Evolutionary conservation across 2,113 vertebrate genomes (phyloP).

Genomic region (Centropus bengalensis): DNA sequence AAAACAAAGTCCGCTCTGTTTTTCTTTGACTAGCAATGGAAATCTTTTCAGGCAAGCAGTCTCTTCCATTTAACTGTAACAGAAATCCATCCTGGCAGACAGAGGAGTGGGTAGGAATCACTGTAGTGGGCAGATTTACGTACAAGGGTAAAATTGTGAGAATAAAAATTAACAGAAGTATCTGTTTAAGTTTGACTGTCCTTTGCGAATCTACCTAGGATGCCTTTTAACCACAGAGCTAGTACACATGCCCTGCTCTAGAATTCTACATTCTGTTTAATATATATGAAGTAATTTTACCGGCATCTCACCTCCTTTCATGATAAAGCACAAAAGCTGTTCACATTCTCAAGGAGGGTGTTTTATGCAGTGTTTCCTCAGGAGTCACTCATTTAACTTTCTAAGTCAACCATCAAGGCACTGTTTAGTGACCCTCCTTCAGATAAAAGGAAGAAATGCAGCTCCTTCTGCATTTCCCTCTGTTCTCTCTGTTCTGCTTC

Average conservation of each 20-base stretch:
- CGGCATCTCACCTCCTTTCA: constrained; percentile 12
- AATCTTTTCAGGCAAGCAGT: not conserved
- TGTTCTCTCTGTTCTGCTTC: constrained; percentile 25
- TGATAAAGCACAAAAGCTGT: constrained; percentile 12
- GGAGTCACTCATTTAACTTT: constrained; percentile 37
- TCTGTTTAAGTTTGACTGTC: not conserved
- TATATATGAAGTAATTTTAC: not conserved
- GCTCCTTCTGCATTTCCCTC: not conserved
- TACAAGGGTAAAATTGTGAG: not conserved
- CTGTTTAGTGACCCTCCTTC: constrained; percentile 22
- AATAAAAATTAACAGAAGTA: not conserved
- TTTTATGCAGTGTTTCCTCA: not conserved
- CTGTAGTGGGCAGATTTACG: constrained; percentile 8
- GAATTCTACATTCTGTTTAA: not conserved
- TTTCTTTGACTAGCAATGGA: not conserved
- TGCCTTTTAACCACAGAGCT: not conserved
- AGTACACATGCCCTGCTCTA: not conserved
- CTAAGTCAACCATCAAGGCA: constrained; percentile 39
- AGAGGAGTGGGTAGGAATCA: not conserved
- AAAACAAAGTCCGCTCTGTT: constrained; percentile 14
- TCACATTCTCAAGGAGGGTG: not conserved
- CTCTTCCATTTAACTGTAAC: not conserved
- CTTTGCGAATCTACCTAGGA: not conserved
- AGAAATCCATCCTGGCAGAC: not conserved
- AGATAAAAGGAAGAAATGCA: constrained; percentile 29